Conservation (phyloP, 2,113 vertebrate species). For the Thunnus thynnus region DNA sequence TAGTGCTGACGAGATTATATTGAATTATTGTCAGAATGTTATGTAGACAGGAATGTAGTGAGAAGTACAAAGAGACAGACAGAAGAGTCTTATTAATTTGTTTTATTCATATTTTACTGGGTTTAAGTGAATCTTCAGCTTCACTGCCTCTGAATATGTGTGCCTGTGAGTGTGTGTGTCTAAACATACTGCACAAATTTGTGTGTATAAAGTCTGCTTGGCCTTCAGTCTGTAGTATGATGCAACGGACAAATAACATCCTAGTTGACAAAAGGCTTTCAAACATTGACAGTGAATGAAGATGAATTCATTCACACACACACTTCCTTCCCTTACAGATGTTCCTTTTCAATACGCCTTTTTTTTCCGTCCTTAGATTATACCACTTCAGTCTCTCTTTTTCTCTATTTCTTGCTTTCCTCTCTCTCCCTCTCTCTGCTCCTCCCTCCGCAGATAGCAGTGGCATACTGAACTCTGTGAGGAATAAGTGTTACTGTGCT, state of each 20-base stretch:
- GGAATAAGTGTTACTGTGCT: slow-evolving; percentile 7
- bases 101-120: not conserved
- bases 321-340: slow-evolving; percentile 17
- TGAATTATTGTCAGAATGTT: slow-evolving; percentile 18
- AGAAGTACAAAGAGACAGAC: not conserved
- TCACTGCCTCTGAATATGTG: not conserved
- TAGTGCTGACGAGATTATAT: slow-evolving; percentile 21
- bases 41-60: not conserved
- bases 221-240: slow-evolving; percentile 12
- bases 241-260: not conserved
- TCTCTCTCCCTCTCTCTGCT: not conserved
- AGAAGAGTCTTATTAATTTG: slow-evolving; percentile 6
- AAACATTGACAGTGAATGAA: not conserved
- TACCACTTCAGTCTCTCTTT: not conserved
- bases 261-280: not conserved
- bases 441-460: not conserved
- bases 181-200: not conserved
- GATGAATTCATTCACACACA: not conserved
- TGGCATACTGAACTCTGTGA: not conserved
- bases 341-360: slow-evolving; percentile 1
- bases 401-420: not conserved
- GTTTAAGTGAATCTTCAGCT: slow-evolving; percentile 15
- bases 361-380: slow-evolving; percentile 1
- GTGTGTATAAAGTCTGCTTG: not conserved
- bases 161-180: not conserved